Base-by-base conservation (phyloP, 2,888 invertebrate genomes). In the Arge pagana region DNA sequence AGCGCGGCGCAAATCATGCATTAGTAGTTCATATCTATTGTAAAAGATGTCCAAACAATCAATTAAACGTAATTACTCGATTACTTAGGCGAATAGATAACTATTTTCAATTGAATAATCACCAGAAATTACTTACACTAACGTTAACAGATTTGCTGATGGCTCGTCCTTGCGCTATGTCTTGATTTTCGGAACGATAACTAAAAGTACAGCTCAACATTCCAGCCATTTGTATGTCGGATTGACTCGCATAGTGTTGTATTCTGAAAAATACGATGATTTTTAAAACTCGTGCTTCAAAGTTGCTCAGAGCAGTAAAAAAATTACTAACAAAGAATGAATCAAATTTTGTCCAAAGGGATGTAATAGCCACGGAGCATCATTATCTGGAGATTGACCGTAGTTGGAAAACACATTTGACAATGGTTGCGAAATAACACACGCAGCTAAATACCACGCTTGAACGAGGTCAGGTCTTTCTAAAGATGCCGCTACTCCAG, bases 221-320 rank as follows among this genome's bases (percentile, higher is more conserved):
- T 1, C 95, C 96, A 3, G 96, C 92, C 77, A 93, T 96, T 79
- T 97, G 97, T 11, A 96, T 82, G 74, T 96, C 96, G 4, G 87
- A 85, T 48, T 88, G 83, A 60, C 83, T 82, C 0, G 91, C 90
- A 72, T 89, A 93, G 76, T 92, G 90, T 39, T 85, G 82, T 68
- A 92, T 92, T 71, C 89, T 89, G 77, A 57, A 77, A 57, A 54
- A 53, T 57, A 50, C 58, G 41, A 36, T 40, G 50, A 40, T 37
- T 37, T 24, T 21, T 41, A 8, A 1, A 28, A 19, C 43, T 36
- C 21, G 37, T n/a, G 15, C 18, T 30, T 16, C 16, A 43, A 13
- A 37, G 33, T 3, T 13, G 40, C 11, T 10, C 35, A 18, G 31
- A 33, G 8, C 30, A 40, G 3, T 16, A 15, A 18, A 50, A 39